Percentiles rank a stretch among this genome's conserved stretches.
phyloP scores from a whole-genome alignment of 2,888 invertebrate species.

The Cancer borealis region DNA sequence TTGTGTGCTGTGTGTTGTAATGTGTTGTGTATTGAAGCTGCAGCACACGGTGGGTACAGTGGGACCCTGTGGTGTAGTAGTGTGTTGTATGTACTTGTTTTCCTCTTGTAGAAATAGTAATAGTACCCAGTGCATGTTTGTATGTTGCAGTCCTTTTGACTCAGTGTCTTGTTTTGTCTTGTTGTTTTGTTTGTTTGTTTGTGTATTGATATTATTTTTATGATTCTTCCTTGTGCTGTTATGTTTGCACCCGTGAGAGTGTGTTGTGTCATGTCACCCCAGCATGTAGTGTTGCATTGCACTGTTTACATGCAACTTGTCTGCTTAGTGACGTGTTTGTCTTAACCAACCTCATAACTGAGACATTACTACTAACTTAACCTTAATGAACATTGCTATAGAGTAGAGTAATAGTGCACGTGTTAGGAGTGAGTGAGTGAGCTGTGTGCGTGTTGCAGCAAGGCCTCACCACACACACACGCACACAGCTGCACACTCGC shows the following conservation, averaged over 20 bases:
- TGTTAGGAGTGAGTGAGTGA: background rate
- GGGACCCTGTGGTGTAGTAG: conserved; percentile 53
- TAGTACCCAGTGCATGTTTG: conserved; percentile 55
- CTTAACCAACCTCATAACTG: conserved; percentile 6
- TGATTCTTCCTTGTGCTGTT: conserved; percentile 6
- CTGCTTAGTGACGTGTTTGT: conserved; percentile 37
- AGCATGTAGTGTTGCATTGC: conserved; percentile 42
- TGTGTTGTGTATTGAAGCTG: conserved; percentile 1
- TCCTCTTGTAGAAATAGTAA: conserved; percentile 51
- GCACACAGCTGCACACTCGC: conserved; percentile 11
- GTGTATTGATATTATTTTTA: background rate
- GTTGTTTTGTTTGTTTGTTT: conserved; percentile 12
- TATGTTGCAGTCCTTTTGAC: conserved; percentile 23
- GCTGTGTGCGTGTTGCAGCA: conserved; percentile 36
- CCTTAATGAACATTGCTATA: background rate
- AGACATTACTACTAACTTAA: conserved; percentile 47
- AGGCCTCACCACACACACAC: conserved; percentile 48
- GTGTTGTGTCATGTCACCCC: conserved; percentile 21
- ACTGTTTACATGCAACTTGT: conserved; percentile 1
- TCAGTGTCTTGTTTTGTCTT: conserved; percentile 56
- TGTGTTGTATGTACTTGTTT: conserved; percentile 40
- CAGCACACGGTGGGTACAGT: conserved; percentile 12
- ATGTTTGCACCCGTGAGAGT: conserved; percentile 32
- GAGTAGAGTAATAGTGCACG: conserved; percentile 26
- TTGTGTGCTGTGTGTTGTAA: background rate